Conservation (phyloP, 2,888 invertebrate genomes). For the Leucophenga maculata region DNA sequence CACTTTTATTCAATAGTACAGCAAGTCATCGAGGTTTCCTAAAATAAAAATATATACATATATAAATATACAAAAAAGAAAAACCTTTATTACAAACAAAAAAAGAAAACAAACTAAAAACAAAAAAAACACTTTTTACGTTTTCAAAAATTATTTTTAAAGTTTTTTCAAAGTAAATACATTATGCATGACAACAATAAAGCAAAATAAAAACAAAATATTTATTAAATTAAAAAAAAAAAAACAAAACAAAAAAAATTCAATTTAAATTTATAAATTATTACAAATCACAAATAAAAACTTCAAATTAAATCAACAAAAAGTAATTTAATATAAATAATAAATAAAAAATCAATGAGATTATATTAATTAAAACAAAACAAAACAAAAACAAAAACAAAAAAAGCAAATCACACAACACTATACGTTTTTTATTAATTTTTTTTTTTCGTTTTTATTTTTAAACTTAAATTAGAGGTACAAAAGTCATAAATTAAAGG, state of each 20-base stretch:
- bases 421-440: too few relatives aligned
- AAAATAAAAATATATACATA: constrained; percentile 12
- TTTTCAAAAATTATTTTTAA: neutral
- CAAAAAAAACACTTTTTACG: constrained; percentile 9
- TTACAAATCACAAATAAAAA: constrained; percentile 11
- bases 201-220: neutral
- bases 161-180: neutral
- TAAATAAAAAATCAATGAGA: neutral
- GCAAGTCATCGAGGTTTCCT: constrained; percentile 15
- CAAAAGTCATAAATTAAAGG: neutral
- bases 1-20: neutral
- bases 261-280: constrained; percentile 11
- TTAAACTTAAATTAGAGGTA: neutral
- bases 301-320: neutral
- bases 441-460: too few relatives aligned
- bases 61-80: neutral
- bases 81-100: constrained; percentile 10
- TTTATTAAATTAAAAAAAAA: constrained; percentile 15
- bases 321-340: neutral
- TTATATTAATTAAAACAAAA: constrained; percentile 31
- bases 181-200: neutral
- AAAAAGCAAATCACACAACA: constrained; percentile 7
- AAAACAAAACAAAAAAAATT: constrained; percentile 21
- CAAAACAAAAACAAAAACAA: too few relatives aligned
- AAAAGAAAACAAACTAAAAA: constrained; percentile 19